Base-by-base conservation (phyloP, 2,113 vertebrate genomes). In the Aegotheles bennettii region DNA sequence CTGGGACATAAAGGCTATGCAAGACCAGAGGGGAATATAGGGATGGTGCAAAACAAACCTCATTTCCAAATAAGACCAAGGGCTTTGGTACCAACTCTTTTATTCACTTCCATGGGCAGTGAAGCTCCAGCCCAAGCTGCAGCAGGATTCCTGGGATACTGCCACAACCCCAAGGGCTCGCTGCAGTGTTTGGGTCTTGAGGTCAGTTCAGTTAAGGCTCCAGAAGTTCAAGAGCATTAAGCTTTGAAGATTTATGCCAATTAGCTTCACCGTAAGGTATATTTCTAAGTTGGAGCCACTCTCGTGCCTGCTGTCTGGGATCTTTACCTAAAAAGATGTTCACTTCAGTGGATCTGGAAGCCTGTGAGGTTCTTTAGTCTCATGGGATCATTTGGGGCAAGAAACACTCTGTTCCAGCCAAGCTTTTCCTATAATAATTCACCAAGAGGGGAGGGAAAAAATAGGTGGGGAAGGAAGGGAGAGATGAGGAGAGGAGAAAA, bases 71-170 rank as follows among this genome's bases (percentile, higher is more conserved):
- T 6, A 17, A 43, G 48, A 38, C 33, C 51, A 16, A 50, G 14
- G 53, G 57, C 57, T 78, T 50, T 48, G 38, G 42, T 18, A 17
- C 33, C 1, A 38, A 16, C 33, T 45, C 7, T 33, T 36, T 54
- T 15, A 9, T 20, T 64, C 36, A 23, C 24, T 21, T 18, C 45
- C 69, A 7, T 1, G 6, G 57, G 42, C 53, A 59, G 48, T 4
- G 5, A 53, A 28, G n/a, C n/a, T n/a, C n/a, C n/a, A n/a, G n/a
- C 18, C 36, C 0, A 1, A 38, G 73, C 67, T 54, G 67, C 5
- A 8, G 64, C 50, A 79, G 51, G 31, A 82, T 75, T 83, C 40
- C 63, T 79, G 71, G 80, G 87, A 54, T 20, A 1, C 59, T 51
- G 68, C 59, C 1, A 2, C 36, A 77, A 43, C 26, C 57, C 51